Evolutionary conservation across 2,888 invertebrate species (phyloP).

Genomic region (Cryptocephalus moraei): DNA sequence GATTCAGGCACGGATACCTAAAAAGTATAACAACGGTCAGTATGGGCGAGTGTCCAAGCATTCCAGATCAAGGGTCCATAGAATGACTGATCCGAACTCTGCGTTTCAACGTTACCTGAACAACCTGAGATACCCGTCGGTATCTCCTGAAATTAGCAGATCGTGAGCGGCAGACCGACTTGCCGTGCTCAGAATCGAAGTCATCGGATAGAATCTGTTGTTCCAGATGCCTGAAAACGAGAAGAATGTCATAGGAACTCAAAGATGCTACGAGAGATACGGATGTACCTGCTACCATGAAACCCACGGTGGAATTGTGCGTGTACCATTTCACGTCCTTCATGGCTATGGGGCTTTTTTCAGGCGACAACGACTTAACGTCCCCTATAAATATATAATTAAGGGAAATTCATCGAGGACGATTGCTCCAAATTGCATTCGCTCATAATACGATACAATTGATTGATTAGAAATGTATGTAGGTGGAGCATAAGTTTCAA

Average conservation of each 20-base stretch:
- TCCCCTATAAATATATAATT: slow-evolving; percentile 55
- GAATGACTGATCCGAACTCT: neutral
- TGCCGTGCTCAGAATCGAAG: slow-evolving; percentile 70
- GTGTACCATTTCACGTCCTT: slow-evolving; percentile 86
- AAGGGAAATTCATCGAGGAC: neutral
- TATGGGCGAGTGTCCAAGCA: neutral
- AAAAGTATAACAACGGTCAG: slow-evolving; percentile 6
- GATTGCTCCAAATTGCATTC: too few relatives aligned
- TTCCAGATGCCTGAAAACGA: slow-evolving; percentile 68
- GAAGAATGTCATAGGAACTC: too few relatives aligned
- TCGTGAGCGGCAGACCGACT: slow-evolving; percentile 78
- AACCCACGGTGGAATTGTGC: slow-evolving; percentile 79
- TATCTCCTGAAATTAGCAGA: slow-evolving; percentile 74
- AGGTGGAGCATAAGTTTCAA: too few relatives aligned
- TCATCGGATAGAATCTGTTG: slow-evolving; percentile 78
- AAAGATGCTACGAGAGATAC: neutral
- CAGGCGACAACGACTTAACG: slow-evolving; percentile 75
- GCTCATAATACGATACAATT: too few relatives aligned
- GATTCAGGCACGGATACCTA: slow-evolving; percentile 77
- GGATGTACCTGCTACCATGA: slow-evolving; percentile 66
- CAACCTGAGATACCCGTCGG: slow-evolving; percentile 66
- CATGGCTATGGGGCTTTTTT: slow-evolving; percentile 82
- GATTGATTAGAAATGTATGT: too few relatives aligned
- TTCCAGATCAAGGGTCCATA: neutral
- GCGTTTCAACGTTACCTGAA: slow-evolving; percentile 17